Percentiles rank a stretch among this genome's conserved stretches.
These are phyloP conservation scores for Rhinella marina DNA, from an alignment of 2,797 vertebrate genomes.

Conservation along the genomic window DNA sequence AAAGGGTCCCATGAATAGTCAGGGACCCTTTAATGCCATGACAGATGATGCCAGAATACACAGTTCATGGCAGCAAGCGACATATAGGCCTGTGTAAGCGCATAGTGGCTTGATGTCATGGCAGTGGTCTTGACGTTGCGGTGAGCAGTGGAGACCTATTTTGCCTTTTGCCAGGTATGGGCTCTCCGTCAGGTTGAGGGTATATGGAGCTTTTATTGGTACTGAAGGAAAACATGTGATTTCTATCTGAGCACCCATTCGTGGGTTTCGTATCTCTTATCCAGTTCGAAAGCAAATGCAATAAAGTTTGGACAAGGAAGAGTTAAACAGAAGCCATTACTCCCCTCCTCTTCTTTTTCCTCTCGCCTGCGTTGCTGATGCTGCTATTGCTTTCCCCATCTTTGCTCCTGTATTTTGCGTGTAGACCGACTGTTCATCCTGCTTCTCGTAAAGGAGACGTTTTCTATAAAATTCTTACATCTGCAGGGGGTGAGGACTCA, in stretches of 20 bases:
- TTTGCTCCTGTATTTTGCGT: not conserved
- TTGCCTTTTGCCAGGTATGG: not conserved
- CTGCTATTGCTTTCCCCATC: constrained; percentile 34
- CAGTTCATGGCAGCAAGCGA: not conserved
- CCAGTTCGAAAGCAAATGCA: constrained; percentile 6
- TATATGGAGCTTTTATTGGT: not conserved
- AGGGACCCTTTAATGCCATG: too few species aligned
- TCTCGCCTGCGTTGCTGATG: constrained; percentile 51
- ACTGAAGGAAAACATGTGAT: not conserved
- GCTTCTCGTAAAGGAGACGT: not conserved
- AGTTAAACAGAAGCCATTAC: constrained; percentile 56
- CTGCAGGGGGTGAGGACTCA: constrained; percentile 9
- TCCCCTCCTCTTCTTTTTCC: constrained; percentile 20
- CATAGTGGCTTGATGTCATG: not conserved
- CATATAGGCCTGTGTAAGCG: not conserved
- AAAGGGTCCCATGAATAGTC: too few species aligned
- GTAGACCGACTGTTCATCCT: constrained; percentile 7
- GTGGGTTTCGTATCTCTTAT: not conserved
- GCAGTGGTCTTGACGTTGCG: not conserved
- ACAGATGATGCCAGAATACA: not conserved
- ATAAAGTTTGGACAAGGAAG: constrained; percentile 27
- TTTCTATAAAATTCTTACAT: not conserved
- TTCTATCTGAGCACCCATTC: not conserved
- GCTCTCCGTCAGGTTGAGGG: not conserved
- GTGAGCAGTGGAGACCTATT: not conserved